Base-by-base conservation (phyloP, 2,888 invertebrate genomes). In the Mechanitis messenoides region DNA sequence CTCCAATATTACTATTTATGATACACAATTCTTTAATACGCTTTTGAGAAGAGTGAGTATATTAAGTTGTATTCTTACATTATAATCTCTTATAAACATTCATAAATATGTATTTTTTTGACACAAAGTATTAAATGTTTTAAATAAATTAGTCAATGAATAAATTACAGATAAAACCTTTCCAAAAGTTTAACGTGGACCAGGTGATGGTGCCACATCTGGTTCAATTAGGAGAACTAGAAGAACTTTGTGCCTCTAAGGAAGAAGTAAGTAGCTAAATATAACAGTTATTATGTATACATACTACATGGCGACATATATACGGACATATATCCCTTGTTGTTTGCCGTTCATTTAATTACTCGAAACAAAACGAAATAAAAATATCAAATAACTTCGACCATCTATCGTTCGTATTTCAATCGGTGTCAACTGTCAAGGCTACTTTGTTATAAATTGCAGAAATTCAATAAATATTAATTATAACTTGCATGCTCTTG, bases 171-270 rank as follows among this genome's bases (percentile, higher is more conserved):
- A 11, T 28, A 47, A 47, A 47, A 47, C 12, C 3, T 3, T 11
- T 31, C 31, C 28, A 31, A 50, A 50, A 9, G 31, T 50, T 50
- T 11, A 50, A 50, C 31, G 31, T 7, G 11, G 50, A 50, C 31
- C 9, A 28, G 31, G 9, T 50, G 31, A 50, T 31, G 31, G 31
- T 31, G 31, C 50, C 9, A n/a, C 28, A 28, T 9, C 31, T 11
- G 9, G 9, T 9, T 31, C 6, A n/a, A 31, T 50, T 31, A 4
- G 50, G 31, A 50, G 50, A 50, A 31, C 28, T 50, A n/a, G 50
- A 50, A 50, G 50, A 50, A 50, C 50, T 50, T 7, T 50, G 50
- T 50, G 50, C 6, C 2, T 28, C 50, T 28, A 50, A 50, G 11
- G 50, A 50, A 50, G 50, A 50, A 11, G 50, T 50, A 31, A 50